Base-by-base conservation (phyloP, 2,888 invertebrate species). In the Mythimna pallens region DNA sequence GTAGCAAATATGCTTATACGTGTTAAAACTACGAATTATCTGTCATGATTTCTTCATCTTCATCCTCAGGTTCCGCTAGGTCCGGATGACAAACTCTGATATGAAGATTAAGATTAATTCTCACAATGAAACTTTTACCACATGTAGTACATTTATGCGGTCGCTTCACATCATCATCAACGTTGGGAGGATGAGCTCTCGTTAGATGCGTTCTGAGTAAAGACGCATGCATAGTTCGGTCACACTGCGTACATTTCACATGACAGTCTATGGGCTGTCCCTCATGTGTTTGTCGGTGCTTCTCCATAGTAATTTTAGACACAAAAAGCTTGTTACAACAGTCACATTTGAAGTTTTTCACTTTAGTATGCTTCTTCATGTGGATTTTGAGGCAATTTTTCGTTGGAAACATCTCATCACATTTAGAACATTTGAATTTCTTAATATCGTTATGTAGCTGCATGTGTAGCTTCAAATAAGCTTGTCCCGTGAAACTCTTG, bases 281-380 rank as follows among this genome's bases (percentile, higher is more conserved):
- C 55, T 96, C 96, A 7, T 96, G 96, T 0, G 93, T 91, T 80
- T 93, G 94, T 67, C 94, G 89, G 67, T 96, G 96, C 70, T 95
- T 95, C 78, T 96, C 96, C 96, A 96, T 96, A 0, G 96, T 96
- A 3, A 96, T 94, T 87, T 95, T 96, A 0, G 96, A 96, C 0
- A 96, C 96, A 88, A 96, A 96, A 40, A 93, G 86, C 88, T 96
- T 96, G 58, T 92, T 92, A 78, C 96, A 96, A 63, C 91, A 93
- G 71, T 96, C 96, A 59, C 96, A 96, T 83, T 96, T 96, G 75
- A 96, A 96, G 82, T 96, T 96, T 91, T 96, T 96, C 0, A 96
- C 95, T 86, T 96, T 96, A 0, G 96, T 94, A 77, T 96, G 96
- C 75, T 96, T 96, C 70, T 96, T 96, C 96, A 96, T 96, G 84